Evolutionary conservation across 2,888 invertebrate species (phyloP).

Genomic region (Athalia cordata): DNA sequence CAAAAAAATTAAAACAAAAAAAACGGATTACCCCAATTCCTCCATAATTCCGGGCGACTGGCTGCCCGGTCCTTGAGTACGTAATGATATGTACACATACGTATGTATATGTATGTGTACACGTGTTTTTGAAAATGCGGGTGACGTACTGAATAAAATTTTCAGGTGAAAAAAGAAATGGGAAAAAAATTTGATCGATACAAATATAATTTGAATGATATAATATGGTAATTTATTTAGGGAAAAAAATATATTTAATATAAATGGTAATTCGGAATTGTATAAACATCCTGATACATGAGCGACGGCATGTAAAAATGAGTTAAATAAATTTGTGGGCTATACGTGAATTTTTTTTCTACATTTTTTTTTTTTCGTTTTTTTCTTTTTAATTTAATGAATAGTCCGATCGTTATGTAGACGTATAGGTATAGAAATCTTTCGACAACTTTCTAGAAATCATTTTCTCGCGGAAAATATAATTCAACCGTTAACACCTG

Average conservation of each 20-base stretch:
- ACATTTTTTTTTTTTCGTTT: background rate
- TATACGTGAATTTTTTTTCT: background rate
- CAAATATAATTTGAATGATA: background rate
- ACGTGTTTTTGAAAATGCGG: too few relatives aligned
- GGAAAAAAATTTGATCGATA: conserved; percentile 5
- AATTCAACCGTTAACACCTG: conserved; percentile 37
- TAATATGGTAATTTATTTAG: background rate
- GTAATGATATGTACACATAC: too few relatives aligned
- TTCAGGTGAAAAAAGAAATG: background rate
- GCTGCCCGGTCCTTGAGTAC: background rate
- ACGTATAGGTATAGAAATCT: background rate
- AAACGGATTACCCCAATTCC: conserved; percentile 41
- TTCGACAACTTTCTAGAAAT: conserved; percentile 37
- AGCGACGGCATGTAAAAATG: background rate
- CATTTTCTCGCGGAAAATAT: conserved; percentile 28
- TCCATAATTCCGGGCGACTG: background rate
- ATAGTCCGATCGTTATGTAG: too few relatives aligned
- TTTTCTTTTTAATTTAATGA: background rate
- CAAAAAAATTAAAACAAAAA: background rate
- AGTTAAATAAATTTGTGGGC: background rate
- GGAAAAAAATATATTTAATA: conserved; percentile 46
- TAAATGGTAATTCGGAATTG: conserved; percentile 14
- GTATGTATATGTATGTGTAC: too few relatives aligned
- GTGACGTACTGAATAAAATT: too few relatives aligned
- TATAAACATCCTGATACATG: conserved; percentile 4